These are phyloP conservation scores for Ciconia stormi DNA, from an alignment of 2,113 vertebrate species.

Conservation along the genomic window DNA sequence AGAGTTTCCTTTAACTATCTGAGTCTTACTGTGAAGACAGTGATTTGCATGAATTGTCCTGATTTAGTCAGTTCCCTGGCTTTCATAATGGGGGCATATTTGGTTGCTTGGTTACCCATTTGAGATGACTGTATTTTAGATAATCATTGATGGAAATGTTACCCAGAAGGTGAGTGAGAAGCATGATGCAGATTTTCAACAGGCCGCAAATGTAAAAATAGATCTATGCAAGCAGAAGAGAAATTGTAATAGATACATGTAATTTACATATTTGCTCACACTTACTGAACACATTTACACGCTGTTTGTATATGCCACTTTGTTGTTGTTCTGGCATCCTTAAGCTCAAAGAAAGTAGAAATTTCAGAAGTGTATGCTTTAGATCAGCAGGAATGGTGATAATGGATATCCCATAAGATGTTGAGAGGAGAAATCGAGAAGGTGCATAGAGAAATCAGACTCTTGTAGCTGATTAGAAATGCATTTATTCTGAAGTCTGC, in stretches of 20 bases:
- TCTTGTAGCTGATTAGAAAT: background rate
- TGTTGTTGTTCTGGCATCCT: background rate
- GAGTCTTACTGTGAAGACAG: background rate
- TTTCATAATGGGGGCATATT: constrained; percentile 9
- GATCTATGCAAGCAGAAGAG: background rate
- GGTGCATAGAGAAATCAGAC: background rate
- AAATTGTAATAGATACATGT: background rate
- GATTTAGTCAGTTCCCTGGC: background rate
- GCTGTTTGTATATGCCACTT: background rate
- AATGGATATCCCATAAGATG: background rate
- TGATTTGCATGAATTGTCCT: constrained; percentile 19
- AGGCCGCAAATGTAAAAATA: background rate
- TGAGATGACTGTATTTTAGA: constrained; percentile 15
- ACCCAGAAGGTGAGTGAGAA: constrained; percentile 6
- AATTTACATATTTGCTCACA: constrained; percentile 7
- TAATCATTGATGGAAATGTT: constrained; percentile 15
- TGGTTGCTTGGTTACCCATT: constrained; percentile 48
- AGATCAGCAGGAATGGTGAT: background rate
- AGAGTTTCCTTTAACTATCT: background rate
- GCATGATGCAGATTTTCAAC: background rate
- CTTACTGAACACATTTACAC: background rate
- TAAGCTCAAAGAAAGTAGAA: background rate
- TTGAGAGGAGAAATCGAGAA: background rate
- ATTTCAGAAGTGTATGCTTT: background rate
- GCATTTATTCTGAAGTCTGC: background rate